phyloP scores from a whole-genome alignment of 2,888 invertebrate genomes.

The Drosophila lutescens region DNA sequence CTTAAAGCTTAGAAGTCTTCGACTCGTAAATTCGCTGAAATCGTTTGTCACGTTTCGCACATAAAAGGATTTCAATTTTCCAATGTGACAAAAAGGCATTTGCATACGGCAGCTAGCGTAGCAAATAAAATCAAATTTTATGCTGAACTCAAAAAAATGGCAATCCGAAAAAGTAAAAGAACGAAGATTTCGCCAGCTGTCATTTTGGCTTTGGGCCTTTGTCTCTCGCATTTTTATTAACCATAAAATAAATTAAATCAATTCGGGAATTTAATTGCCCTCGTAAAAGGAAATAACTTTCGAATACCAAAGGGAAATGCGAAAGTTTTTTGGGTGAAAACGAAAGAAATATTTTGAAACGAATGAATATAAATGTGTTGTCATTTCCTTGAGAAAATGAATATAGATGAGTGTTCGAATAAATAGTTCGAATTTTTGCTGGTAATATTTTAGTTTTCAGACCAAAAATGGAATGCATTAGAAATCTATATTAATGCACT shows the following conservation, averaged over 20 bases:
- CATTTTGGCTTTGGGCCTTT: slow-evolving; percentile 44
- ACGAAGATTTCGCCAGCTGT: slow-evolving; percentile 27
- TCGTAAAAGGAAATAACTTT: slow-evolving; percentile 63
- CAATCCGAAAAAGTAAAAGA: slow-evolving; percentile 14
- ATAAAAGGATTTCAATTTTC: slow-evolving; percentile 79
- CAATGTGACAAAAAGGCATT: slow-evolving; percentile 70
- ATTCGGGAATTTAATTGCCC: slow-evolving; percentile 73
- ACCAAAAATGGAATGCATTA: too few species aligned
- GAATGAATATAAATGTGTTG: slow-evolving; percentile 18
- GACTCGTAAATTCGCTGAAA: slow-evolving; percentile 61
- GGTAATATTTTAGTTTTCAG: too few species aligned
- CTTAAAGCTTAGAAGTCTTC: slow-evolving; percentile 24
- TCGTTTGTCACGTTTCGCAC: slow-evolving; percentile 75
- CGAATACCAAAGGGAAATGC: slow-evolving; percentile 8
- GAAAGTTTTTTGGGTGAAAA: slow-evolving; percentile 9
- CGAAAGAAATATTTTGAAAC: not conserved
- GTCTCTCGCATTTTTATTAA: slow-evolving; percentile 65
- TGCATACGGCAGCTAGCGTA: slow-evolving; percentile 58
- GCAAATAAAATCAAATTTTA: slow-evolving; percentile 71
- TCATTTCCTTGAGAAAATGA: not conserved
- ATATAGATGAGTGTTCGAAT: slow-evolving; percentile 3
- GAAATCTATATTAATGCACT: not conserved
- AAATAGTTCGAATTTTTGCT: too few species aligned
- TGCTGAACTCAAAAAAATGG: slow-evolving; percentile 46
- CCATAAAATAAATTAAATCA: slow-evolving; percentile 79